Evolutionary conservation across 2,113 vertebrate genomes (phyloP), one percentile per base, ranked within the genome.

Genomic region (Catharus minimus): DNA sequence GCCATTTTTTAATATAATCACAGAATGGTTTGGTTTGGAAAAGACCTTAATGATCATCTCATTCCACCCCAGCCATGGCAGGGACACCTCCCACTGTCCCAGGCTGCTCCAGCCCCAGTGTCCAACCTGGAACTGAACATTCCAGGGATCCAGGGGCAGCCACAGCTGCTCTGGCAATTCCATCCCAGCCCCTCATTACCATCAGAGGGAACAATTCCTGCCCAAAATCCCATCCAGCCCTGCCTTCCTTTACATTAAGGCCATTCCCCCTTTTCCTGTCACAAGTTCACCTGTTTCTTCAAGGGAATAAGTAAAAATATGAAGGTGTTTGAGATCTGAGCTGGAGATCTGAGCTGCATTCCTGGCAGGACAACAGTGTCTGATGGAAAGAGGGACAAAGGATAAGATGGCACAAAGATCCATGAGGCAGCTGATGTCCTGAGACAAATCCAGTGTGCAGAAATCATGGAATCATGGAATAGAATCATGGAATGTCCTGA

Each of bases 31-130:
- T 60, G 68, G 11, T 28, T 39, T 71, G 41, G 65, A 6, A 86
- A 3, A 5, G 8, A 32, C 3, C 6, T 71, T 41, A 22, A 41
- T 36, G 10, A 0, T 5, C 7, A 11, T n/a, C 9, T 0, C 0
- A 2, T 33, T 0, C 8, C 23, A n/a, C 24, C 6, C 7, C 10
- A 10, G 24, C 13, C 49, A 17, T 22, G 72, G 62, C 46, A 76
- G 55, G 83, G 73, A 28, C 73, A 46, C 33, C 50, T 79, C 0
- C 32, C 58, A 32, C 43, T 36, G 43, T 32, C 6, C 50, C 78
- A n/a, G n/a, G n/a, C n/a, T n/a, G n/a, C n/a, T n/a, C n/a, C n/a
- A 82, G 0, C 33, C 33, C 33, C 33, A 36, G 7, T 9, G 9
- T 33, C 83, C 83, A 78, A 0, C 30, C 57, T 50, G 66, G 15